Base-by-base conservation (phyloP, 2,888 invertebrate genomes). In the Strigamia crassipes region DNA sequence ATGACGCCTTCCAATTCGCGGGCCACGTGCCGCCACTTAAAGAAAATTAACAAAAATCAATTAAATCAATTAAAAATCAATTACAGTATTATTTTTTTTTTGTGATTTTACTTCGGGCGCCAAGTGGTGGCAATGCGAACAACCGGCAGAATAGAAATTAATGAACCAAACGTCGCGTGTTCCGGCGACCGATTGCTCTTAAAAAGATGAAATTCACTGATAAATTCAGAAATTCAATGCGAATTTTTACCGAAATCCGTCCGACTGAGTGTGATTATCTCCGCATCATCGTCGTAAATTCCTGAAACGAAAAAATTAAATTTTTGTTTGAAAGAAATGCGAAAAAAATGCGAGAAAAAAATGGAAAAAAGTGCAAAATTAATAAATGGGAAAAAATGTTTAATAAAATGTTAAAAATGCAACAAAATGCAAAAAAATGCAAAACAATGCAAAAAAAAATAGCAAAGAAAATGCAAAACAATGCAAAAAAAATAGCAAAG, bases 61-160 rank as follows among this genome's bases (percentile, higher is more conserved):
- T n/a, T n/a, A n/a, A n/a, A n/a, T n/a, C n/a, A n/a, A n/a, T n/a
- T n/a, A n/a, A n/a, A n/a, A n/a, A n/a, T n/a, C n/a, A 78, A 38
- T 23, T 12, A 80, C 38, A 73, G 46, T n/a, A n/a, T 27, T 27
- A 21, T 21, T 4, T 79, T 41, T 34, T 42, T 77, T 46, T 8
- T 15, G 31, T 18, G 86, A n/a, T n/a, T 88, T 86, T 85, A 90
- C 89, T 78, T 91, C 90, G 10, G 95, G 94, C 1, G 94, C 94
- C 84, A 96, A 89, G 84, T 91, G 91, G 87, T 95, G 95, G 86
- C 96, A 96, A 84, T 95, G 95, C 23, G 93, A 92, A 86, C 96
- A 96, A 86, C 92, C 92, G 1, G 95, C 93, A 0, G 95, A 95
- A 88, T 96, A 96, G 87, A 94, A 96, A 88, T 96, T 96, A 83